phyloP scores from a whole-genome alignment of 30 jellyfish, hydroid and myxozoan species.

The Sanderia malayensis region DNA sequence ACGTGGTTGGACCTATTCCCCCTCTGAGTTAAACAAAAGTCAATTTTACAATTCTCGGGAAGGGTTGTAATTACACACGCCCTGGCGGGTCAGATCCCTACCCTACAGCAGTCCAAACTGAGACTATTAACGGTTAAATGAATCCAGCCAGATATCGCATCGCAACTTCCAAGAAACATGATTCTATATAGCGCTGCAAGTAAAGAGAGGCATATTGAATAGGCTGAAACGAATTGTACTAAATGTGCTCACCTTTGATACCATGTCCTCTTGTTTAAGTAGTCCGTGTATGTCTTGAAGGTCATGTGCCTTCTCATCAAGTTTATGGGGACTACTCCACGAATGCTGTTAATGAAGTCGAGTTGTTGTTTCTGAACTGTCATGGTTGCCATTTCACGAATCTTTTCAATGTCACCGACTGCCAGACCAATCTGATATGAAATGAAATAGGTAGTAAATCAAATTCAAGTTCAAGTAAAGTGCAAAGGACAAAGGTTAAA shows the following conservation, averaged over 20 bases:
- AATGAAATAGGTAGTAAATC: too few relatives aligned
- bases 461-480: background rate
- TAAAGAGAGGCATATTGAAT: too few relatives aligned
- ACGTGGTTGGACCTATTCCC: too few relatives aligned
- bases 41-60: too few relatives aligned
- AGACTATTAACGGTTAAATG: background rate
- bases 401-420: conserved; percentile 55
- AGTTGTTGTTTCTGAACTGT: conserved; percentile 43
- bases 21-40: too few relatives aligned
- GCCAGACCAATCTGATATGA: conserved; percentile 70
- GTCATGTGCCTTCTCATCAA: conserved; percentile 24
- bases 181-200: too few relatives aligned
- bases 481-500: too few relatives aligned
- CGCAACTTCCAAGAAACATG: background rate
- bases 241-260: too few relatives aligned
- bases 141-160: background rate
- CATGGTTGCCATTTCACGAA: conserved; percentile 47
- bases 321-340: conserved; percentile 25
- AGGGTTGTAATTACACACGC: too few relatives aligned
- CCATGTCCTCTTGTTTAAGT: conserved; percentile 22
- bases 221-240: background rate
- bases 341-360: conserved; percentile 31
- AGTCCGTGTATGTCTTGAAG: conserved; percentile 5
- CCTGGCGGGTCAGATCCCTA: too few relatives aligned
- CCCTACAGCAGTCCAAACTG: background rate